A percentile compares a stretch with the other conserved stretches of the same genome.
Evolutionary conservation across 2,888 invertebrate genomes (phyloP).

Genomic region (Mesorhabditis sp.): DNA sequence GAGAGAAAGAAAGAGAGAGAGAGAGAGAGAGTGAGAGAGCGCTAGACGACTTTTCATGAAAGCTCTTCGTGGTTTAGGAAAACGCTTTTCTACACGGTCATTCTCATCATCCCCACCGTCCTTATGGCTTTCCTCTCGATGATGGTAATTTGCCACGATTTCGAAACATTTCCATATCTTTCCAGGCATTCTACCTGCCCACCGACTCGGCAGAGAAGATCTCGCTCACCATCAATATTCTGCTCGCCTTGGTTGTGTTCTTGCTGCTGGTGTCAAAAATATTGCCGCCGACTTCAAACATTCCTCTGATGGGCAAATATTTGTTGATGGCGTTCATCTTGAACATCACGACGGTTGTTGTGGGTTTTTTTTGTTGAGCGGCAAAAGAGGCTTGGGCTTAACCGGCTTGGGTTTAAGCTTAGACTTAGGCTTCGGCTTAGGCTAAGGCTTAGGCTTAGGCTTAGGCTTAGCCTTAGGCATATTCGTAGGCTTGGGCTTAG

Average conservation of each 20-base stretch:
- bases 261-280: slow-evolving; percentile 96
- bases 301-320: slow-evolving; percentile 98
- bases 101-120: slow-evolving; percentile 96
- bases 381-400: slow-evolving; percentile 3
- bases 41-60: no score
- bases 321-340: slow-evolving; percentile 95
- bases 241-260: slow-evolving; percentile 98
- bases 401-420: not conserved
- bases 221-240: slow-evolving; percentile 76
- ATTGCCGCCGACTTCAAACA: slow-evolving; percentile 91
- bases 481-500: no score
- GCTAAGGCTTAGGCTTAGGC: no score
- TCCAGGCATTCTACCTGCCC: slow-evolving; percentile 89
- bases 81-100: slow-evolving; percentile 97
- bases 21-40: no score
- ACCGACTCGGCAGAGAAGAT: slow-evolving; percentile 87
- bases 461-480: not conserved
- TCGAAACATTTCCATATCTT: not conserved
- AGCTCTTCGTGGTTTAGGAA: slow-evolving; percentile 66
- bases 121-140: slow-evolving; percentile 91
- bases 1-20: not conserved
- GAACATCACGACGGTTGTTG: slow-evolving; percentile 97
- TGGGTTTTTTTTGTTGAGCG: slow-evolving; percentile 63
- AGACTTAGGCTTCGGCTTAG: no score
- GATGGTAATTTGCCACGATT: slow-evolving; percentile 23